phyloP scores from a whole-genome alignment of 2,797 vertebrate genomes.

The Eulemur mongoz region DNA sequence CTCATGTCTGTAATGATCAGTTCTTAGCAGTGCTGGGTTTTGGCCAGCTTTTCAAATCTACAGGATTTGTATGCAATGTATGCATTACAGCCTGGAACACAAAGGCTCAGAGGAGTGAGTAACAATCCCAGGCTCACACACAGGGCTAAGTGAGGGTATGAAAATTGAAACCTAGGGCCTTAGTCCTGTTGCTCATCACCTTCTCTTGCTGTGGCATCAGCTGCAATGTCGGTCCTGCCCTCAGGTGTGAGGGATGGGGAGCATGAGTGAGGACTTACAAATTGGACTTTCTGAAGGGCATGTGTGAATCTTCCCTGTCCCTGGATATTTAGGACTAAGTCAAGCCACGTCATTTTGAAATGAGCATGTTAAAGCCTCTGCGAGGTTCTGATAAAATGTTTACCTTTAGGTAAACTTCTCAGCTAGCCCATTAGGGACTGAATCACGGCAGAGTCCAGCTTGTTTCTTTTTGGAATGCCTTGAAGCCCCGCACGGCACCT shows the following conservation, averaged over 20 bases:
- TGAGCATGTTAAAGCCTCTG: not conserved
- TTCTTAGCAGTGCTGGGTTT: not conserved
- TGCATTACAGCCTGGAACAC: not conserved
- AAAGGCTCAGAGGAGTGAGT: not conserved
- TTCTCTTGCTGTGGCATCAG: not conserved
- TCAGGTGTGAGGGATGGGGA: not conserved
- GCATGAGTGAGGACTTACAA: not conserved
- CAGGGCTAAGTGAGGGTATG: not conserved
- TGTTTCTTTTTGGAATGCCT: not conserved
- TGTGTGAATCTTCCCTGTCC: not conserved
- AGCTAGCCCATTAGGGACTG: not conserved
- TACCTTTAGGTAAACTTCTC: not conserved
- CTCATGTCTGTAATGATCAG: not conserved
- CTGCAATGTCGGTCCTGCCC: not conserved
- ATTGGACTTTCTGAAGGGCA: not conserved
- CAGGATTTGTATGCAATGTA: not conserved
- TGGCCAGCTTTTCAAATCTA: not conserved
- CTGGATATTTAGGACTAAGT: not conserved
- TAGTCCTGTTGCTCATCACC: not conserved
- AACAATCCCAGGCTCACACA: not conserved
- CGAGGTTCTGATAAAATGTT: not conserved
- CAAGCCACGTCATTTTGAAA: not conserved
- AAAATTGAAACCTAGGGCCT: not conserved
- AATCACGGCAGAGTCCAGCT: not conserved
- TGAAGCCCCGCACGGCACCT: not conserved